Percentiles rank a stretch among this genome's conserved stretches.
Evolutionary conservation across 2,888 invertebrate species (phyloP).

Genomic region (Mamestra brassicae): DNA sequence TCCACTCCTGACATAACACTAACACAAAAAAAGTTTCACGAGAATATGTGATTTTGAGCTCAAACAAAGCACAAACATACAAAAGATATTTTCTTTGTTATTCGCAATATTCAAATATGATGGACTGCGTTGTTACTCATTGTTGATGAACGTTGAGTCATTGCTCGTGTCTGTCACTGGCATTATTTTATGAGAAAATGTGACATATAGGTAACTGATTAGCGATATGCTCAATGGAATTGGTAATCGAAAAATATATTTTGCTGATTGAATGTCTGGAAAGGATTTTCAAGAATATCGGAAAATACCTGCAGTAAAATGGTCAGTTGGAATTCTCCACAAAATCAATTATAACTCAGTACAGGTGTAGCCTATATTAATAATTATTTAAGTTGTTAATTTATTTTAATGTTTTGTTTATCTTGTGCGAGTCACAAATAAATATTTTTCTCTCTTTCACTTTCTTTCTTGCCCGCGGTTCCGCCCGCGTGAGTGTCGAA

Average conservation of each 20-base stretch:
- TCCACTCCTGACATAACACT: too few species aligned
- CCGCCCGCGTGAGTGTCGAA: too few species aligned
- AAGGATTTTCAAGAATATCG: neutral
- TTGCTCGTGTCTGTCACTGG: neutral
- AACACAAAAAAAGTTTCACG: too few species aligned
- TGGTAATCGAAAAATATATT: neutral
- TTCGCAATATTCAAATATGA: conserved; percentile 34
- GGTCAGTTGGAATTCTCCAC: too few species aligned
- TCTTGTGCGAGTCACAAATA: too few species aligned
- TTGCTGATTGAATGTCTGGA: neutral
- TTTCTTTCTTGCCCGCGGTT: too few species aligned
- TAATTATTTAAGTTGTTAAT: too few species aligned
- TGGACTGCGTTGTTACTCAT: conserved; percentile 40
- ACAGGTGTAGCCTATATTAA: too few species aligned
- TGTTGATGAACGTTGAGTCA: conserved; percentile 33
- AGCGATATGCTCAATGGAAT: neutral
- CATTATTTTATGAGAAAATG: conserved; percentile 13
- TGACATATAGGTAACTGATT: conserved; percentile 15
- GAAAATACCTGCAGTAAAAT: too few species aligned
- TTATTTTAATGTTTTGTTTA: too few species aligned
- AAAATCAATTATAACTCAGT: too few species aligned
- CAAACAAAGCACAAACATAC: conserved; percentile 43
- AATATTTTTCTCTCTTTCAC: too few species aligned
- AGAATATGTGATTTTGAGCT: conserved; percentile 23
- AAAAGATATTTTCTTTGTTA: conserved; percentile 57